phyloP scores from a whole-genome alignment of 2,113 vertebrate genomes.

The Sminthopsis crassicaudata region DNA sequence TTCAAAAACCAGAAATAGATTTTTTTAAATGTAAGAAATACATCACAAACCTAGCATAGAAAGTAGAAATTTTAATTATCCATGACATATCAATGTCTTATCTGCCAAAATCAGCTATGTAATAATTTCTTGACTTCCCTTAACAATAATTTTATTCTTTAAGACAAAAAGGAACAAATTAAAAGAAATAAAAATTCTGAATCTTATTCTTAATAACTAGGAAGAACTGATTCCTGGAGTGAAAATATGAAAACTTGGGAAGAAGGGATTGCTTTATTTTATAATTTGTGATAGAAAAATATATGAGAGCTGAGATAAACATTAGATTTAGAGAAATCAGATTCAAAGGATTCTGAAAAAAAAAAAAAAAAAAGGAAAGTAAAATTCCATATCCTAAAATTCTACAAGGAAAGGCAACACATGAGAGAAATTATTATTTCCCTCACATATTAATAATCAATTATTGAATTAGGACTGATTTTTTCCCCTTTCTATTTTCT shows the following conservation, averaged over 20 bases:
- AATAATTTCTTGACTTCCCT: background rate
- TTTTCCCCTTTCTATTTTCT: too few species aligned
- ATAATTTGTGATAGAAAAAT: background rate
- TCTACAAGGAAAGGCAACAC: background rate
- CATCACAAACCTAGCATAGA: background rate
- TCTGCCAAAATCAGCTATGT: background rate
- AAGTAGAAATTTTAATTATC: background rate
- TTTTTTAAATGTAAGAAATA: background rate
- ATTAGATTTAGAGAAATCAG: background rate
- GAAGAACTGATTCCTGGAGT: background rate
- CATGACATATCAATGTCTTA: background rate
- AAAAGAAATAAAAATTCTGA: background rate
- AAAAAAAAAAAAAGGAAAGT: too few species aligned
- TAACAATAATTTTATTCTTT: background rate
- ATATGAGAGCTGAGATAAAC: background rate
- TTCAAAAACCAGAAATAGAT: background rate
- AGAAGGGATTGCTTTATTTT: background rate
- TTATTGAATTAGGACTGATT: too few species aligned
- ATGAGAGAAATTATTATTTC: too few species aligned
- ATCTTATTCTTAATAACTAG: background rate
- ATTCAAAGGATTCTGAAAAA: background rate
- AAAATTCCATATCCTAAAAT: background rate
- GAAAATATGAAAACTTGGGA: background rate
- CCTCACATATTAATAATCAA: too few species aligned
- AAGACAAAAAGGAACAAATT: background rate